A percentile compares a stretch with the other conserved stretches of the same genome.
Conservation (phyloP, 2,113 vertebrate genomes). For the Trinectes maculatus region DNA sequence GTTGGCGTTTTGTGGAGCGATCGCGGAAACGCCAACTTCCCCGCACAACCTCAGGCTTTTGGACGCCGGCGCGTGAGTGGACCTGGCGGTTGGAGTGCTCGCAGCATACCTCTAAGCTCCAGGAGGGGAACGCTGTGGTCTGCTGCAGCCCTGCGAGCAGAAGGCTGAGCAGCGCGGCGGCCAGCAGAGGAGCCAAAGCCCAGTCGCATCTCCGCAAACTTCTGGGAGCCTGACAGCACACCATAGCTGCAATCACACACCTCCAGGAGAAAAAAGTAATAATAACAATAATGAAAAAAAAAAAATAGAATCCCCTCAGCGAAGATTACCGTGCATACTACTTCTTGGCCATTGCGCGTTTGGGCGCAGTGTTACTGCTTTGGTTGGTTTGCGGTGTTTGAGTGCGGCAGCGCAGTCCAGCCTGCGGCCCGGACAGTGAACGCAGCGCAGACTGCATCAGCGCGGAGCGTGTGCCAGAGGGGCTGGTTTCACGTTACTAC, state of each 20-base stretch:
- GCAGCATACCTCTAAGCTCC: slow-evolving; percentile 82
- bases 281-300: background rate
- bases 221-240: slow-evolving; percentile 58
- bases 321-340: slow-evolving; percentile 36
- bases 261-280: slow-evolving; percentile 39
- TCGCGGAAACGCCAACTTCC: background rate
- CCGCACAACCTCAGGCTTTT: too few species aligned
- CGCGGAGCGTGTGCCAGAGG: slow-evolving; percentile 62
- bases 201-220: slow-evolving; percentile 46
- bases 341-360: slow-evolving; percentile 57
- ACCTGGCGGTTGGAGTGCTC: slow-evolving; percentile 10
- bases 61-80: too few species aligned
- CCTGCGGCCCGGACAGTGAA: slow-evolving; percentile 44
- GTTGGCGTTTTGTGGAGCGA: background rate
- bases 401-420: slow-evolving; percentile 48
- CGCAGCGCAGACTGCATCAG: slow-evolving; percentile 60
- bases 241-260: slow-evolving; percentile 68
- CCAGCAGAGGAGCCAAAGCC: slow-evolving; percentile 62
- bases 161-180: slow-evolving; percentile 71
- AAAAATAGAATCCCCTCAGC: slow-evolving; percentile 38
- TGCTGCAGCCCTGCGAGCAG: slow-evolving; percentile 75
- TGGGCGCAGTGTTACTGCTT: background rate
- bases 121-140: slow-evolving; percentile 74
- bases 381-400: background rate
- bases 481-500: slow-evolving; percentile 78